Evolutionary conservation across 2,797 vertebrate genomes (phyloP).

Genomic region (Okamejei kenojei): DNA sequence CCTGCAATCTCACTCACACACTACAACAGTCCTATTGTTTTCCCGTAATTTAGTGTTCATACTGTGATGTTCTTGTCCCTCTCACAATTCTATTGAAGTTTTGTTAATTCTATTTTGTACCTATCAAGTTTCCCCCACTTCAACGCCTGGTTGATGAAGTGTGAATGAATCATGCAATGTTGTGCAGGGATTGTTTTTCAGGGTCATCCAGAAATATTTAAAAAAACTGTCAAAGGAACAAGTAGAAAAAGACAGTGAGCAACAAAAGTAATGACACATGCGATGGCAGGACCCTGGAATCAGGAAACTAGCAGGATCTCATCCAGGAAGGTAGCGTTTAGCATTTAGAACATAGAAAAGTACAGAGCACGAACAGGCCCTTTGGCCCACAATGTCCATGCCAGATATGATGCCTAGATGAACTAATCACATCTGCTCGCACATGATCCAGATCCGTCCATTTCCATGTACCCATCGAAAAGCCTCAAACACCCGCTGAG

Average conservation of each 20-base stretch:
- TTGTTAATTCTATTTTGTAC: neutral
- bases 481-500: too few species aligned
- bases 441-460: too few species aligned
- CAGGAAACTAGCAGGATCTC: neutral
- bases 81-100: neutral
- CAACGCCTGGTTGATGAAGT: neutral
- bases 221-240: neutral
- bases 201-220: neutral
- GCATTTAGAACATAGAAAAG: too few species aligned
- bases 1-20: neutral
- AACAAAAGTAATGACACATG: neutral
- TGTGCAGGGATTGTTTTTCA: neutral
- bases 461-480: too few species aligned
- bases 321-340: too few species aligned
- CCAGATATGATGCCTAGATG: too few species aligned
- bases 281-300: neutral
- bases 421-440: too few species aligned
- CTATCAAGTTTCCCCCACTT: neutral
- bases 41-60: neutral
- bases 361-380: too few species aligned
- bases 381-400: too few species aligned
- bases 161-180: neutral
- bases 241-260: neutral
- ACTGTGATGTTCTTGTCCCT: neutral
- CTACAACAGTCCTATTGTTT: neutral